Percentiles rank a stretch among this genome's conserved stretches.
Evolutionary conservation across 2,113 vertebrate species (phyloP).

Genomic region (Toxotes chatareus): DNA sequence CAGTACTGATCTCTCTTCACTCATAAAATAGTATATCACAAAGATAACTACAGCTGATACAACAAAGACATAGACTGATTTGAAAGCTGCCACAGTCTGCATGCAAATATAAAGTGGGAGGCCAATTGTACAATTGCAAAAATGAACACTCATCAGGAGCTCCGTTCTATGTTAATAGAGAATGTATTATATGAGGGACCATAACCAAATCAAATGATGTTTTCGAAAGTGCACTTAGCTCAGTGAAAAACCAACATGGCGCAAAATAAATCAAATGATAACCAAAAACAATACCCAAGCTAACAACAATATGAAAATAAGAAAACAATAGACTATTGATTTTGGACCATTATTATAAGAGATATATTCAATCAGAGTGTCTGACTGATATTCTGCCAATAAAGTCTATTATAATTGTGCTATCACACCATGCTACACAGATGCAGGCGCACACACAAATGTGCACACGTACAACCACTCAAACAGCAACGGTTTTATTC

Average conservation of each 20-base stretch:
- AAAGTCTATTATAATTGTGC: conserved; percentile 8
- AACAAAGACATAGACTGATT: conserved; percentile 22
- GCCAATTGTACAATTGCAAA: neutral
- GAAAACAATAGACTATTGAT: conserved; percentile 28
- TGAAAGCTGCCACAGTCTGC: conserved; percentile 1
- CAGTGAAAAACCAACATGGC: neutral
- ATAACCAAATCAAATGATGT: neutral
- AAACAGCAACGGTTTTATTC: conserved; percentile 34
- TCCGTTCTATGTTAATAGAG: conserved; percentile 13
- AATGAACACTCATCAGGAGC: neutral
- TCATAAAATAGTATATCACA: neutral
- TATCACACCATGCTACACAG: conserved; percentile 1
- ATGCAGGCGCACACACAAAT: neutral
- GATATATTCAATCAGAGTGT: conserved; percentile 8
- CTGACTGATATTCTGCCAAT: conserved; percentile 1
- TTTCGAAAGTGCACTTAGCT: conserved; percentile 15
- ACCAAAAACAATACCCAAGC: conserved; percentile 23
- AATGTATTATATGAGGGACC: conserved; percentile 9
- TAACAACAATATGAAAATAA: conserved; percentile 22
- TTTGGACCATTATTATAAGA: conserved; percentile 8
- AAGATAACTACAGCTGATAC: neutral
- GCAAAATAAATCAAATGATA: conserved; percentile 20
- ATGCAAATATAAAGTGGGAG: conserved; percentile 8
- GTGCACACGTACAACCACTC: conserved; percentile 2
- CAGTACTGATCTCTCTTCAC: neutral